These are phyloP conservation scores for Urophycis tenuis DNA, from an alignment of 2,797 vertebrate species.

Conservation along the genomic window DNA sequence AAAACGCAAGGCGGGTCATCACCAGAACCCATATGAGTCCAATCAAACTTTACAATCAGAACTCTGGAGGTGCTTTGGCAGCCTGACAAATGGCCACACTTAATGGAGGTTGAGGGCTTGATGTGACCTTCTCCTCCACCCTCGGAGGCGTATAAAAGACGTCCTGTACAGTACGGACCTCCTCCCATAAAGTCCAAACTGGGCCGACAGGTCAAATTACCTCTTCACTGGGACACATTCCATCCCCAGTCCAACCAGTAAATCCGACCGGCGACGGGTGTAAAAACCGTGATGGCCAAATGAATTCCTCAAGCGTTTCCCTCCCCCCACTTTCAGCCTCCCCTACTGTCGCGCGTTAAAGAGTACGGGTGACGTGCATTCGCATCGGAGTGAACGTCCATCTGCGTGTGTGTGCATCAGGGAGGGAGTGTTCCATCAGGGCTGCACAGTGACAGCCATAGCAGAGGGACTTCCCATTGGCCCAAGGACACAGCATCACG, in stretches of 20 bases:
- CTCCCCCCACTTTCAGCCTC: conserved; percentile 22
- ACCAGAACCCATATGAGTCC: no score
- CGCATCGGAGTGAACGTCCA: not conserved
- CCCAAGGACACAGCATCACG: conserved; percentile 39
- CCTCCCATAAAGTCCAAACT: conserved; percentile 60
- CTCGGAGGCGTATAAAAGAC: conserved; percentile 64
- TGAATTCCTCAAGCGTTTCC: conserved; percentile 66
- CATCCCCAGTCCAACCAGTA: conserved; percentile 65
- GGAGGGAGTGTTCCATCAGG: conserved; percentile 15
- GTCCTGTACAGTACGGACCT: conserved; percentile 46
- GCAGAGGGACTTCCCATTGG: not conserved
- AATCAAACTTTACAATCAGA: no score
- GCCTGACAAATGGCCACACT: conserved; percentile 21
- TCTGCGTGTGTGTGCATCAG: not conserved
- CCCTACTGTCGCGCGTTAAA: conserved; percentile 7
- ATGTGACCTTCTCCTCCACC: conserved; percentile 7
- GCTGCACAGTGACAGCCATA: conserved; percentile 27
- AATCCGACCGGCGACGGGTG: conserved; percentile 63
- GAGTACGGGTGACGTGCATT: no score
- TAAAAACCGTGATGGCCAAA: conserved; percentile 69
- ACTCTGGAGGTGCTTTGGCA: conserved; percentile 2
- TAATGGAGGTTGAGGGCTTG: no score
- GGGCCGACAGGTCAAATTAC: conserved; percentile 62
- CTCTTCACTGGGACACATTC: conserved; percentile 69
- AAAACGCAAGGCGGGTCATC: no score